Conservation (phyloP, 2,113 vertebrate species). For the Anoura caudifer region DNA sequence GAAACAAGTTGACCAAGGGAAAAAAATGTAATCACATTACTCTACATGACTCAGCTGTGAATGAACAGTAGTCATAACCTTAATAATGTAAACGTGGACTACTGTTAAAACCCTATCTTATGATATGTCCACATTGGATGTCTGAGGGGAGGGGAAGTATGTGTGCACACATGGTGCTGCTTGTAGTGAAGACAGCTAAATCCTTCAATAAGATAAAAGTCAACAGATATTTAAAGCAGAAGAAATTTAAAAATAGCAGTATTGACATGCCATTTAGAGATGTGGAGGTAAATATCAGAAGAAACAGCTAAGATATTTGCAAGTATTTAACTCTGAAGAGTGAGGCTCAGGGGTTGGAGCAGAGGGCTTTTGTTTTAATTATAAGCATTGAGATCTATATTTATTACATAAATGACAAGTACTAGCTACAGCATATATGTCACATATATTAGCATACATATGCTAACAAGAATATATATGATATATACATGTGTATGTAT, state of each 20-base stretch:
- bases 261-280: slow-evolving; percentile 38
- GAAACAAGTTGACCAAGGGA: slow-evolving; percentile 47
- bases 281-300: slow-evolving; percentile 26
- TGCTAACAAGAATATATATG: not conserved
- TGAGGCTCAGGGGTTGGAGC: not conserved
- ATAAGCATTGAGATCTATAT: not conserved
- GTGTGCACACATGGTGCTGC: not conserved
- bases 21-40: slow-evolving; percentile 32
- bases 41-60: slow-evolving; percentile 7
- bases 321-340: slow-evolving; percentile 47
- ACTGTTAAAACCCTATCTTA: slow-evolving; percentile 25
- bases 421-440: not conserved
- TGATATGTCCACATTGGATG: not conserved
- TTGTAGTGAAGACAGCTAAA: slow-evolving; percentile 26
- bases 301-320: not conserved
- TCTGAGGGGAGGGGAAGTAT: not conserved
- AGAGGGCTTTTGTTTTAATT: slow-evolving; percentile 19
- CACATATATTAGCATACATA: not conserved
- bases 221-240: slow-evolving; percentile 52
- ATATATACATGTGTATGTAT: not conserved
- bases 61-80: slow-evolving; percentile 6
- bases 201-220: slow-evolving; percentile 19
- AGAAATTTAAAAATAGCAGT: slow-evolving; percentile 23
- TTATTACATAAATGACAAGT: not conserved
- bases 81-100: slow-evolving; percentile 37